Evolutionary conservation across 2,888 invertebrate genomes (phyloP), one percentile per base, ranked within the genome.

Genomic region (Melinaea marsaeus): DNA sequence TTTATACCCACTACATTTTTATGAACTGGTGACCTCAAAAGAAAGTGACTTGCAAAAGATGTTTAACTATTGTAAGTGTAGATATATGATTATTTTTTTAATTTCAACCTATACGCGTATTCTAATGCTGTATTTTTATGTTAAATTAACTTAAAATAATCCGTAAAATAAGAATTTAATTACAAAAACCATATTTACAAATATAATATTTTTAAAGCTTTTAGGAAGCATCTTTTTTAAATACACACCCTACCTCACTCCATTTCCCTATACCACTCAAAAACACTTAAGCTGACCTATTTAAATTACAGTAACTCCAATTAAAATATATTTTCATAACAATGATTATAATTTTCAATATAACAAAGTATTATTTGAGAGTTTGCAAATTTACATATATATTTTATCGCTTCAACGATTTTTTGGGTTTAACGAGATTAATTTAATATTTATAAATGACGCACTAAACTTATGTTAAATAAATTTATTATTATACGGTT

Each of bases 271-370:
- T 22, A 48, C 48, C 48, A 48, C 48, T 48, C 22, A 48, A 48
- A 48, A 48, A 48, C 48, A 48, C 48, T 48, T 48, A 48, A 22
- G 32, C 5, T 51, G 51, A 51, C 51, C 51, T 51, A 51, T 51
- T 22, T 32, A 32, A 51, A 51, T 32, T 32, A 51, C 22, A 32
- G 22, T 32, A 51, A 32, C 32, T 51, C 32, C 51, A 51, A 51
- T 32, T 51, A 51, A 51, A 51, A 51, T 51, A 51, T 32, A 32
- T 51, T 51, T 51, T 51, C 48, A 51, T 32, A 51, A 51, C 48
- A 51, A 32, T 42, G 9, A 42, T 51, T 32, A 51, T 51, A 51
- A 51, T 51, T 51, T 51, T 51, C 51, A 51, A 51, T 51, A 51
- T 51, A 51, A 11, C 51, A 51, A 32, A 51, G 32, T 51, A 51